A percentile compares a stretch with the other conserved stretches of the same genome.
Conservation (phyloP, 2,113 vertebrate species). For the Mixornis gularis region DNA sequence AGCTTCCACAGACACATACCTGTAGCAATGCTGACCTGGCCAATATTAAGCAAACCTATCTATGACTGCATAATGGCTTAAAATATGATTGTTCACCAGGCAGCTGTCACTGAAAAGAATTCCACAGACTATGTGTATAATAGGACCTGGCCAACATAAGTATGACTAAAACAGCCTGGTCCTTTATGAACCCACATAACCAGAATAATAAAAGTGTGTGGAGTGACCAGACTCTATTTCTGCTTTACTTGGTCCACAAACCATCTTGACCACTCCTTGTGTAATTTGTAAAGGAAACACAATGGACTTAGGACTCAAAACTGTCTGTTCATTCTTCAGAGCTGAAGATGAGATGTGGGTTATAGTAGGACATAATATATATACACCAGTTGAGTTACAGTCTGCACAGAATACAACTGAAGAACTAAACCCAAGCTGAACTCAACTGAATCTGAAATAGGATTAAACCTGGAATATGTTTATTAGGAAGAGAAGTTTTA, state of each 20-base stretch:
- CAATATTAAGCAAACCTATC: not conserved
- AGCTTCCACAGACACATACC: not conserved
- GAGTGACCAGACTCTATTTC: not conserved
- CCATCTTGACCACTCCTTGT: not conserved
- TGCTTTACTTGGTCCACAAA: constrained; percentile 27
- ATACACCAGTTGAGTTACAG: not conserved
- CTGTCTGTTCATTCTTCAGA: not conserved
- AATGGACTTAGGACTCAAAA: not conserved
- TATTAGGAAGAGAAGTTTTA: not conserved
- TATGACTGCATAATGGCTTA: not conserved
- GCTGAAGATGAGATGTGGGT: not conserved
- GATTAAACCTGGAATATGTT: not conserved
- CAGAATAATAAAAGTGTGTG: not conserved
- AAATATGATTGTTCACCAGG: not conserved
- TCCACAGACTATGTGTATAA: not conserved
- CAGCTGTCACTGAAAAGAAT: not conserved
- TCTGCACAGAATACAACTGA: not conserved
- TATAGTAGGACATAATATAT: not conserved
- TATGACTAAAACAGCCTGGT: not conserved
- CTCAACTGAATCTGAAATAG: not conserved
- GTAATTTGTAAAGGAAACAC: not conserved
- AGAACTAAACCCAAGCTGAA: not conserved
- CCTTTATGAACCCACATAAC: not conserved
- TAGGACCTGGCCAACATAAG: not conserved
- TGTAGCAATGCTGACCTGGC: not conserved